These are phyloP conservation scores for Agriopis leucophaearia DNA, from an alignment of 2,888 invertebrate species.

Conservation along the genomic window DNA sequence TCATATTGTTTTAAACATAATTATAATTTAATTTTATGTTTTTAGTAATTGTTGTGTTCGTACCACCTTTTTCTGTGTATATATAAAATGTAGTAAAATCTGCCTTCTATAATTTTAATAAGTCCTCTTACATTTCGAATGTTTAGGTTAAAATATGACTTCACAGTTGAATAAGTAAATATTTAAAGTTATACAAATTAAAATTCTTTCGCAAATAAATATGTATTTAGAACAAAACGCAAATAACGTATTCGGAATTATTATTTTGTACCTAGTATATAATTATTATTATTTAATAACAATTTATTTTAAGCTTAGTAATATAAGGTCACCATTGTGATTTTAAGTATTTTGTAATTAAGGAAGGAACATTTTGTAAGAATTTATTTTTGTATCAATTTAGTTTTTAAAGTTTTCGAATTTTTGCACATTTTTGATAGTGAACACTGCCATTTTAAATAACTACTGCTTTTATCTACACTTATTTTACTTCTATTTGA, in stretches of 20 bases:
- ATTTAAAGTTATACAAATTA: too few relatives aligned
- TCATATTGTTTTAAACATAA: conserved; percentile 28
- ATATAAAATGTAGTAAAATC: conserved; percentile 31
- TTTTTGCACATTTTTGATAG: conserved; percentile 51
- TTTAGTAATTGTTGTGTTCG: conserved; percentile 59
- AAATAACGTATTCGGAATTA: neutral
- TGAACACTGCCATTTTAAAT: conserved; percentile 73
- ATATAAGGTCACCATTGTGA: conserved; percentile 78
- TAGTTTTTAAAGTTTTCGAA: conserved; percentile 52
- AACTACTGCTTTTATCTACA: neutral
- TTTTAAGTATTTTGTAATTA: conserved; percentile 70
- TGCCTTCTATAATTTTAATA: conserved; percentile 31
- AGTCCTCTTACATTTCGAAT: conserved; percentile 11
- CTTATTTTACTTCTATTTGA: neutral
- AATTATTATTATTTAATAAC: conserved; percentile 40
- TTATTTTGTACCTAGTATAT: neutral
- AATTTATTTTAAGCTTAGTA: conserved; percentile 56
- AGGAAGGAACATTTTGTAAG: conserved; percentile 54
- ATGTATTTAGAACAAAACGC: neutral
- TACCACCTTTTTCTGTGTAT: conserved; percentile 68
- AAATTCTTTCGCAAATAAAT: neutral
- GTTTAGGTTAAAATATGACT: neutral
- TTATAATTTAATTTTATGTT: conserved; percentile 8
- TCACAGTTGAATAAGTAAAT: neutral
- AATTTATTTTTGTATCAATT: conserved; percentile 80